phyloP scores from a whole-genome alignment of 2,797 vertebrate species.

The Myripristis murdjan region DNA sequence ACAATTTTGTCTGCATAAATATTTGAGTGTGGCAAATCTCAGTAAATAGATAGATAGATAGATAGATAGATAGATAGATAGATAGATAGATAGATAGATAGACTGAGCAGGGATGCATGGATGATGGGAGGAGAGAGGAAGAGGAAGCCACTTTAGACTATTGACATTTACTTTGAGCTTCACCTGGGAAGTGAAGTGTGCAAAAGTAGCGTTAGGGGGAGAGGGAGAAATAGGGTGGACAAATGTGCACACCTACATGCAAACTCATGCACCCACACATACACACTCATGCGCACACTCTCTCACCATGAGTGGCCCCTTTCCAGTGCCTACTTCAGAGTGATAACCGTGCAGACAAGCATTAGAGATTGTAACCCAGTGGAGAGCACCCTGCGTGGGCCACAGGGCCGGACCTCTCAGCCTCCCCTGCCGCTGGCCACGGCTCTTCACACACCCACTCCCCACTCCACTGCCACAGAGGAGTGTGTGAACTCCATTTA shows the following conservation, averaged over 20 bases:
- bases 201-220: slow-evolving; percentile 33
- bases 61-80: slow-evolving; percentile 11
- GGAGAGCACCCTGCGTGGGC: slow-evolving; percentile 45
- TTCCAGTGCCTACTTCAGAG: slow-evolving; percentile 19
- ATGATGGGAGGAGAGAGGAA: slow-evolving; percentile 25
- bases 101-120: background rate
- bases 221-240: slow-evolving; percentile 28
- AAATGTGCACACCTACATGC: slow-evolving; percentile 18
- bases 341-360: slow-evolving; percentile 35
- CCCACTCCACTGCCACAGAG: slow-evolving; percentile 44
- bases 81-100: slow-evolving; percentile 23
- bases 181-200: slow-evolving; percentile 62
- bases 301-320: slow-evolving; percentile 46
- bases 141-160: slow-evolving; percentile 49
- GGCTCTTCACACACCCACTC: slow-evolving; percentile 65
- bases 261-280: slow-evolving; percentile 8
- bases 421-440: slow-evolving; percentile 22
- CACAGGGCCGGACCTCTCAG: slow-evolving; percentile 61
- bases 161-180: slow-evolving; percentile 69
- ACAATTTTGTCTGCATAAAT: too few species aligned
- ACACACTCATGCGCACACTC: background rate
- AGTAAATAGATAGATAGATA: background rate
- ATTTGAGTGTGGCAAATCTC: too few species aligned
- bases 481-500: slow-evolving; percentile 47
- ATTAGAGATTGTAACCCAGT: slow-evolving; percentile 19